phyloP scores from a whole-genome alignment of 2,113 vertebrate species.

The Mesoclemmys tuberculata region DNA sequence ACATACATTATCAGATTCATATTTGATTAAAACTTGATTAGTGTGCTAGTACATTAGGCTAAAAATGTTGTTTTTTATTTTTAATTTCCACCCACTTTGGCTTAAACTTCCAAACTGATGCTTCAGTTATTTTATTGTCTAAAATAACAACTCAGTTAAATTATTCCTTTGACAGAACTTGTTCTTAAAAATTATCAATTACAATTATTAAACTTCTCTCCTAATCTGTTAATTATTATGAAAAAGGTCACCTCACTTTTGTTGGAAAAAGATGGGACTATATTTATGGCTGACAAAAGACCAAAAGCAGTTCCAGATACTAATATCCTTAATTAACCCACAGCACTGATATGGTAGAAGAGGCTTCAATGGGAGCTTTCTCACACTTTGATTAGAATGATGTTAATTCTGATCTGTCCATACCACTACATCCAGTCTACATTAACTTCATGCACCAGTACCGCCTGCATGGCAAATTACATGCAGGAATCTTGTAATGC shows the following conservation, averaged over 20 bases:
- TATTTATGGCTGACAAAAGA: neutral
- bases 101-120: slow-evolving; percentile 67
- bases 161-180: slow-evolving; percentile 54
- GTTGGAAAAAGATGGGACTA: slow-evolving; percentile 19
- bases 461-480: slow-evolving; percentile 30
- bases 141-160: slow-evolving; percentile 60
- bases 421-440: neutral
- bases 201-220: slow-evolving; percentile 62
- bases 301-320: neutral
- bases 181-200: slow-evolving; percentile 59
- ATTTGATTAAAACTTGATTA: slow-evolving; percentile 69
- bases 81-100: slow-evolving; percentile 46
- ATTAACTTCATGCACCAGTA: neutral
- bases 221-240: slow-evolving; percentile 63
- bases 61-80: slow-evolving; percentile 31
- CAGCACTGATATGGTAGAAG: accelerated
- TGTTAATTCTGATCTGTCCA: neutral
- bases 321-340: neutral
- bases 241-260: slow-evolving; percentile 27
- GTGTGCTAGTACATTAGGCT: slow-evolving; percentile 60
- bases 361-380: neutral
- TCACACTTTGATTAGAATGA: slow-evolving; percentile 3
- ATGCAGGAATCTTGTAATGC: slow-evolving; percentile 75
- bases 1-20: slow-evolving; percentile 56
- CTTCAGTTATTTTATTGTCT: slow-evolving; percentile 66